Evolutionary conservation across 2,797 vertebrate species (phyloP), one percentile per base, ranked within the genome.

Genomic region (Chrysolophus pictus): DNA sequence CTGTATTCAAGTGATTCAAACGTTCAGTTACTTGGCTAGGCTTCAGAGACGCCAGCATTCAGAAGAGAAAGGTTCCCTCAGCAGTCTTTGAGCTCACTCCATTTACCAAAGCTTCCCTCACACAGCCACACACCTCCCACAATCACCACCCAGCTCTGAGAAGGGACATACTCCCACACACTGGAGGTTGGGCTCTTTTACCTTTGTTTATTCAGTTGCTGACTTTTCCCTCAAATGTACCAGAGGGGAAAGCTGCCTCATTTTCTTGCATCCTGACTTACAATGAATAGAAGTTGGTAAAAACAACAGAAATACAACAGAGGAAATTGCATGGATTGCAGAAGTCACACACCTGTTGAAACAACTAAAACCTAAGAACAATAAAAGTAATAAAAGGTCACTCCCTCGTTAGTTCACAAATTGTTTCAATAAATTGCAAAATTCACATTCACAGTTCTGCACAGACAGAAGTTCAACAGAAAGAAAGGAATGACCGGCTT

Each of bases 221-320:
- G 22, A 0, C 58, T 81, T 75, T 44, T 29, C 47, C 15, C 37
- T 79, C 19, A 53, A 63, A 55, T 4, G 4, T 58, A 93, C 44
- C 53, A 87, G 65, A 92, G 47, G 12, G 70, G 65, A 94, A 94
- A 93, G 77, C 71, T 64, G 69, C 84, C 75, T 88, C 47, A 42
- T 39, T 64, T 88, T 79, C 82, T 83, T 69, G 67, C 35, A 42
- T 55, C 15, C 0, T 0, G 53, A 51, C 39, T 68, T 62, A 41
- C 0, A 4, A 56, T 16, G 5, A 86, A 94, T 8, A 63, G 37
- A 74, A 42, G 9, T 26, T 35, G 26, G 28, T 69, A n/a, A 83
- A 85, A 79, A 79, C 10, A 86, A 72, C 17, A 41, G 21, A 84
- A 84, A 75, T 9, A 1, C 49, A 92, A 81, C 42, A 64, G 64